phyloP scores from a whole-genome alignment of 1,140 invertebrate species.

The Bathynomus jamesi region DNA sequence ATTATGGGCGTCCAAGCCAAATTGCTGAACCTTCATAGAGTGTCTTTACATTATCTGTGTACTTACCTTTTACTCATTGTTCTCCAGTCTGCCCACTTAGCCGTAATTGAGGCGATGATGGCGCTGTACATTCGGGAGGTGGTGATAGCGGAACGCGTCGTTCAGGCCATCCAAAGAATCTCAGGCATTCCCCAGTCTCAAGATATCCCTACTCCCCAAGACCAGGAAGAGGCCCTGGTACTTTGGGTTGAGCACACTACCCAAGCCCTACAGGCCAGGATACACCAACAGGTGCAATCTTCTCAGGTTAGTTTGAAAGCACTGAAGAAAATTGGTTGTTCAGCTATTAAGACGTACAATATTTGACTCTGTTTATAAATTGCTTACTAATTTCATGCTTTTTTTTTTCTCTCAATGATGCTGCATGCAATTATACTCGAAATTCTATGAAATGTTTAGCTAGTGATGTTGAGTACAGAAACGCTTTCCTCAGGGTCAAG shows the following conservation, averaged over 20 bases:
- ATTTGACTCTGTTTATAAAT: too few species aligned
- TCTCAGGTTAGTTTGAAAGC: too few species aligned
- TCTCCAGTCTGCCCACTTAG: conserved; percentile 84
- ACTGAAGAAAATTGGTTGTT: too few species aligned
- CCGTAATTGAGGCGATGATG: conserved; percentile 96
- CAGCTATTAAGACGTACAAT: too few species aligned
- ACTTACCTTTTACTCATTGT: too few species aligned
- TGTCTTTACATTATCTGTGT: too few species aligned
- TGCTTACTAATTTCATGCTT: too few species aligned
- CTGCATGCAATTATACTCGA: neutral
- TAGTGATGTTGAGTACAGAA: too few species aligned
- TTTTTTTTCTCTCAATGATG: too few species aligned
- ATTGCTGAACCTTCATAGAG: too few species aligned
- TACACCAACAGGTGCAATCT: conserved; percentile 42
- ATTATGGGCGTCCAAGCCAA: too few species aligned
- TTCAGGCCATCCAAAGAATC: conserved; percentile 72
- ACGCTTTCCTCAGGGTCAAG: conserved; percentile 32
- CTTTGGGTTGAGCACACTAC: conserved; percentile 84
- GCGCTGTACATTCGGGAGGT: conserved; percentile 87
- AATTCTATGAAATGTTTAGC: too few species aligned
- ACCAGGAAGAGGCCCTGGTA: conserved; percentile 79
- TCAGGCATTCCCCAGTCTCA: conserved; percentile 46
- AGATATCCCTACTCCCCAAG: conserved; percentile 51
- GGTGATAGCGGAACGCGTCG: conserved; percentile 76
- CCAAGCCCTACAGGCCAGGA: conserved; percentile 55